These are phyloP conservation scores for Isichthys henryi DNA, from an alignment of 2,113 vertebrate species.

Conservation along the genomic window DNA sequence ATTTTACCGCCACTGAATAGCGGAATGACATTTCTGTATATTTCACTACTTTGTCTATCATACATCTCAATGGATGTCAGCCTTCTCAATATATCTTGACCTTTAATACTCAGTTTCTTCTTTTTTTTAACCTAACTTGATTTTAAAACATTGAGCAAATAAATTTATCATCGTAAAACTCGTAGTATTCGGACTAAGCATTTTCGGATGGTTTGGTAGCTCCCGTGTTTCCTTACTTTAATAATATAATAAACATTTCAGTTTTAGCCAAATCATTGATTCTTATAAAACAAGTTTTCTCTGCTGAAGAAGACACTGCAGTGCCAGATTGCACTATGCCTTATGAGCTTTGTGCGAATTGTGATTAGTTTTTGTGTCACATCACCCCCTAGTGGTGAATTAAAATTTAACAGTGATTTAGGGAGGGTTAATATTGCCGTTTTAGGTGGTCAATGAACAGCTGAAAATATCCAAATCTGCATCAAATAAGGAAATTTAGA, in stretches of 20 bases:
- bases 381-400: not conserved
- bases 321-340: not conserved
- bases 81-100: not conserved
- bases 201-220: not conserved
- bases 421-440: not conserved
- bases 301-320: not conserved
- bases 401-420: not conserved
- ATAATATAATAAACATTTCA: not conserved
- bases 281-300: not conserved
- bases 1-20: too few species aligned
- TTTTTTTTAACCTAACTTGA: not conserved
- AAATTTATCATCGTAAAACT: not conserved
- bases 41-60: not conserved
- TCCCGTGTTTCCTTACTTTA: not conserved
- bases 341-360: not conserved
- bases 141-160: not conserved
- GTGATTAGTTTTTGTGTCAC: not conserved
- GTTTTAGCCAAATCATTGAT: not conserved
- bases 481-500: not conserved
- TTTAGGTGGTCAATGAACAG: not conserved
- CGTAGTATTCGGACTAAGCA: not conserved
- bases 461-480: not conserved
- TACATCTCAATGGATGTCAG: not conserved
- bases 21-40: not conserved
- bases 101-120: not conserved